Percentiles rank a stretch among this genome's conserved stretches.
Evolutionary conservation across 1,140 invertebrate genomes (phyloP).

Genomic region (Eupeodes corollae): DNA sequence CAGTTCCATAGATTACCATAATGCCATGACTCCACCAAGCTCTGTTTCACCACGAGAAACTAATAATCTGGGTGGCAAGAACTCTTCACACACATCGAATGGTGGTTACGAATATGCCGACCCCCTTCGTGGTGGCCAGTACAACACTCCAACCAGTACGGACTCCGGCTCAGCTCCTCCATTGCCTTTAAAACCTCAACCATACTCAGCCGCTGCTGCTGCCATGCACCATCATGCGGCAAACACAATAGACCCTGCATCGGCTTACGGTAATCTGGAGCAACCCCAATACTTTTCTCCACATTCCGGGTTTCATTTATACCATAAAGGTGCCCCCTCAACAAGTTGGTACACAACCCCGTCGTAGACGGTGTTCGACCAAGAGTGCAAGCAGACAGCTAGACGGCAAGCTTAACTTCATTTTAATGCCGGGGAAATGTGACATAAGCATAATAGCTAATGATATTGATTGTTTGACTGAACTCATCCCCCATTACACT

Average conservation of each 20-base stretch:
- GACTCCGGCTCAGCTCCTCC: slow-evolving; percentile 53
- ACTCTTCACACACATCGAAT: slow-evolving; percentile 36
- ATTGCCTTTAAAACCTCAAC: slow-evolving; percentile 79
- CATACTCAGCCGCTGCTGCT: slow-evolving; percentile 55
- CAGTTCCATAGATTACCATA: slow-evolving; percentile 63
- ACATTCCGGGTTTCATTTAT: slow-evolving; percentile 75
- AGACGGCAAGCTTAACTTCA: no score
- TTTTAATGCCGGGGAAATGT: no score
- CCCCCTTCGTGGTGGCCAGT: slow-evolving; percentile 24
- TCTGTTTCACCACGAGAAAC: slow-evolving; percentile 81
- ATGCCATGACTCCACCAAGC: slow-evolving; percentile 89
- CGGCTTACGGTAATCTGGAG: slow-evolving; percentile 49
- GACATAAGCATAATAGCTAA: no score
- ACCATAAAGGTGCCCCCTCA: slow-evolving; percentile 56
- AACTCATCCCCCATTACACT: no score
- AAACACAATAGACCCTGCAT: slow-evolving; percentile 24
- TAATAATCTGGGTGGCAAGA: slow-evolving; percentile 45
- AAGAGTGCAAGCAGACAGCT: no score
- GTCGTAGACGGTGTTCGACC: slow-evolving; percentile 43
- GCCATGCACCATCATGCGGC: slow-evolving; percentile 40
- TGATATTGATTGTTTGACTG: no score
- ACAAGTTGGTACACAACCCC: slow-evolving; percentile 65
- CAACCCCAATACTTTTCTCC: slow-evolving; percentile 76
- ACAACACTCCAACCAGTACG: slow-evolving; percentile 23
- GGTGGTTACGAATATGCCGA: slow-evolving; percentile 32